Percentiles rank a stretch among this genome's conserved stretches.
phyloP scores from a whole-genome alignment of 2,797 vertebrate species.

The Erpetoichthys calabaricus region DNA sequence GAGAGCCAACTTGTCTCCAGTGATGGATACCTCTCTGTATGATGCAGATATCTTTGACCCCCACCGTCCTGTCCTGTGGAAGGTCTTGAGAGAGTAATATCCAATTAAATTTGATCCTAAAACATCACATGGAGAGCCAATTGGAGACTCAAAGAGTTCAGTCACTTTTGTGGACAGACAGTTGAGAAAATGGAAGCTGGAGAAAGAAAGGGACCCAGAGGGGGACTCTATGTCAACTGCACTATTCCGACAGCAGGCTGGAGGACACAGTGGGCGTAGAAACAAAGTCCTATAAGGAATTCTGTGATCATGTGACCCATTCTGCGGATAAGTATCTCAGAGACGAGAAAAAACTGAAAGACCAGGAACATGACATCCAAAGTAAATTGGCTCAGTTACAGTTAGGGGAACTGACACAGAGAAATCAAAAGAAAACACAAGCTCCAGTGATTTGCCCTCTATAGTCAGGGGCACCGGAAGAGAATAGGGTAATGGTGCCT shows the following conservation, averaged over 20 bases:
- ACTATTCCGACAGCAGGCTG: background rate
- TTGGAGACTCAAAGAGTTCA: background rate
- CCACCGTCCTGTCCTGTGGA: background rate
- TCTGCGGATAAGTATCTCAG: background rate
- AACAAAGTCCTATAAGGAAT: background rate
- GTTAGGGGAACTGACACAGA: background rate
- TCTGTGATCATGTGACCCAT: slow-evolving; percentile 1
- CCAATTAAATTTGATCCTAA: background rate
- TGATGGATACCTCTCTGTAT: background rate
- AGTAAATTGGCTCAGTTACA: background rate
- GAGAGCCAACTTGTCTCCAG: background rate
- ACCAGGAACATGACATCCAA: background rate
- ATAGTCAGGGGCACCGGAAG: too few species aligned
- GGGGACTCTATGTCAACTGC: background rate
- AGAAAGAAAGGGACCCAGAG: background rate
- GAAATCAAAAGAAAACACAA: background rate
- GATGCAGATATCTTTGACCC: background rate
- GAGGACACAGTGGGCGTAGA: slow-evolving; percentile 1
- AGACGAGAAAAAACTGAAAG: background rate
- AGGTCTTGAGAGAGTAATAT: background rate
- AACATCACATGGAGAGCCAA: background rate
- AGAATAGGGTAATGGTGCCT: too few species aligned
- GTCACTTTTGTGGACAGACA: background rate
- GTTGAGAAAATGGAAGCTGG: background rate
- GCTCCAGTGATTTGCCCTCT: too few species aligned